Evolutionary conservation across 2,888 invertebrate species (phyloP), one percentile per base, ranked within the genome.

Genomic region (Silvanus unidentatus): DNA sequence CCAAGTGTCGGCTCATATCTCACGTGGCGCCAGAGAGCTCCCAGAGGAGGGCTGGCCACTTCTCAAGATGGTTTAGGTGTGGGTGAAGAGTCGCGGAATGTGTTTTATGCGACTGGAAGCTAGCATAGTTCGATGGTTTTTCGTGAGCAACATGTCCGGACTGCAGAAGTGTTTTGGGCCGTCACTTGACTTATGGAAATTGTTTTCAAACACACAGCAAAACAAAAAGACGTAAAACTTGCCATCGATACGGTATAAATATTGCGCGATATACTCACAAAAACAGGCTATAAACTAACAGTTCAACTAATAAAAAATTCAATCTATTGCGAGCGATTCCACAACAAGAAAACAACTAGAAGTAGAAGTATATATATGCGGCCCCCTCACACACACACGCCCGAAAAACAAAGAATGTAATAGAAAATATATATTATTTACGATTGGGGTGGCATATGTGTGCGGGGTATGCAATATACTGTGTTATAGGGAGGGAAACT

Each of bases 21-120:
- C 63, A 64, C 58, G 53, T 47, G 67, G 64, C 65, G 63, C 63
- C 64, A 59, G 55, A 55, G 58, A 42, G 55, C 52, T 56, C 60
- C 59, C 58, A 41, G 47, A 53, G 55, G 55, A 53, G 40, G 49
- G 48, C 40, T 47, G 45, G 54, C 55, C 57, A 55, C 57, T 58
- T 52, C 50, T 53, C 54, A 54, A 53, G 51, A 58, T 56, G 49
- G 47, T 49, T 49, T 53, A 57, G 58, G 58, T 58, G 56, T 55
- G 55, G 57, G 56, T 54, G 48, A n/a, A n/a, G n/a, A 57, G 55
- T 54, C 52, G 50, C 41, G 49, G 42, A 45, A 54, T 50, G 53
- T 57, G 47, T 57, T 58, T 58, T 58, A 55, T 57, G 56, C 50
- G 39, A 48, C 47, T 45, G 42, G 49, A 45, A 46, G 47, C 48